A percentile compares a stretch with the other conserved stretches of the same genome.
Conservation (phyloP, 2,113 vertebrate species). For the Ctenomys sociabilis region DNA sequence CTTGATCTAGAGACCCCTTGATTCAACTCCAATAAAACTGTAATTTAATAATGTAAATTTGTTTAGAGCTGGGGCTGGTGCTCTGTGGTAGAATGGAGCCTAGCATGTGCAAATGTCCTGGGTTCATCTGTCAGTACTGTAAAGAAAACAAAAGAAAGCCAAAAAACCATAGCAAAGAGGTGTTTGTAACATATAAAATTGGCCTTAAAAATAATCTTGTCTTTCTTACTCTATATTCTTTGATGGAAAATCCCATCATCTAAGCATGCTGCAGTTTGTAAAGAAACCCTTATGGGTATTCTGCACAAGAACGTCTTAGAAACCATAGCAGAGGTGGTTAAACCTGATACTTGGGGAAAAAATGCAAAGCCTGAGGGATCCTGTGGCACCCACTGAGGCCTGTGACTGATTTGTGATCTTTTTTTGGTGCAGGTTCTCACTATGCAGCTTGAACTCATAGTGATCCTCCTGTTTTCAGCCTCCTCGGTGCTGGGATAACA, state of each 20-base stretch:
- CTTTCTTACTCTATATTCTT: background rate
- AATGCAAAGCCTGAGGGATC: background rate
- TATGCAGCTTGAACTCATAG: too few species aligned
- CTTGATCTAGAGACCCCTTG: background rate
- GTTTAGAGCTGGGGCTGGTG: background rate
- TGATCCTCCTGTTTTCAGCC: too few species aligned
- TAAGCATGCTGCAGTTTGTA: background rate
- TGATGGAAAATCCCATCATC: background rate
- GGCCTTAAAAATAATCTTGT: constrained; percentile 26
- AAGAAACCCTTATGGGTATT: background rate
- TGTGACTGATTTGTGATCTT: accelerated
- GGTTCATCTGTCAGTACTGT: background rate
- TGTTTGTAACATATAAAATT: background rate
- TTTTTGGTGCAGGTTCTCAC: too few species aligned
- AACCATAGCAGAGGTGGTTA: background rate
- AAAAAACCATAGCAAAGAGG: background rate
- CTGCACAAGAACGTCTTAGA: background rate
- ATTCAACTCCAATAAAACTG: background rate
- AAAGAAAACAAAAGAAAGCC: background rate
- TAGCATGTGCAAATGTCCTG: background rate
- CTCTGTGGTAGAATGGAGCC: background rate
- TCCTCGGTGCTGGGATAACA: too few species aligned
- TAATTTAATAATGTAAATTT: background rate
- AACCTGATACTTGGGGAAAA: background rate
- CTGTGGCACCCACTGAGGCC: accelerated